phyloP scores from a whole-genome alignment of 2,113 vertebrate species.

The Guaruba guarouba region DNA sequence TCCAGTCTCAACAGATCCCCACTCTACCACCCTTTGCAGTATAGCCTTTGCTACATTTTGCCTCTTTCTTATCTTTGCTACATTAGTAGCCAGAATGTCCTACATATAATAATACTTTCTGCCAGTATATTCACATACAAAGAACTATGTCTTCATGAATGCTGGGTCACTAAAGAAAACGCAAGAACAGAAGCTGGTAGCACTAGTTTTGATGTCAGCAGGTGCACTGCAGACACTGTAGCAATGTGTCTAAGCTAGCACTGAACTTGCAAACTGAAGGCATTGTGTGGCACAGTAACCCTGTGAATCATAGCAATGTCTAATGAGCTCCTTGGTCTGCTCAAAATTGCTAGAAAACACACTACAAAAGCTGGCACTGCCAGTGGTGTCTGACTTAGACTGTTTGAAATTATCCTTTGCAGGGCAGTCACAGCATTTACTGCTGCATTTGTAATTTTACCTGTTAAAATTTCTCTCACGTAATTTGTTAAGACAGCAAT shows the following conservation, averaged over 20 bases:
- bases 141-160: neutral
- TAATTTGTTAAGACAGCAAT: neutral
- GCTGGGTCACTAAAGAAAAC: neutral
- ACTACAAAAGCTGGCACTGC: neutral
- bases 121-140: neutral
- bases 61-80: neutral
- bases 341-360: neutral
- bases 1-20: neutral
- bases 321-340: neutral
- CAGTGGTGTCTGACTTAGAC: neutral
- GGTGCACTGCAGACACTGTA: neutral
- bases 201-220: neutral
- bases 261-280: neutral
- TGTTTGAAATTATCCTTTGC: neutral
- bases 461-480: neutral
- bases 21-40: neutral
- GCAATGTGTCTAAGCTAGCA: neutral
- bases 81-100: neutral
- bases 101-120: neutral
- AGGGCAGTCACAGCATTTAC: neutral
- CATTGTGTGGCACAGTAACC: neutral
- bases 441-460: neutral
- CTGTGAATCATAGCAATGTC: neutral
- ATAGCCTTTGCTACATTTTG: neutral
- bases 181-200: neutral